A percentile compares a stretch with the other conserved stretches of the same genome.
Conservation (phyloP, 2,113 vertebrate species). For the Callithrix jacchus region DNA sequence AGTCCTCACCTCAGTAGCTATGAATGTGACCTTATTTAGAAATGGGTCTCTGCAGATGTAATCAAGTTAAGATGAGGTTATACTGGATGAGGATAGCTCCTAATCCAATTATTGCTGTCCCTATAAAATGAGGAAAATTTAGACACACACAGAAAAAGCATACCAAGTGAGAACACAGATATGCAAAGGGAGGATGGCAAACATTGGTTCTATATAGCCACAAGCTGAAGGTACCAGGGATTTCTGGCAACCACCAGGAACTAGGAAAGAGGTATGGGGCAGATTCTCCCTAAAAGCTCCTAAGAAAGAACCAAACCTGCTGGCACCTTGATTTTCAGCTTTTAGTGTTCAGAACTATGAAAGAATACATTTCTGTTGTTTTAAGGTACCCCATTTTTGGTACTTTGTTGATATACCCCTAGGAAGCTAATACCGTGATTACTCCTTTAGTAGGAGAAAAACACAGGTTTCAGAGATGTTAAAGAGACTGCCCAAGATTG, state of each 20-base stretch:
- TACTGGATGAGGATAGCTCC: background rate
- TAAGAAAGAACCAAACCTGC: background rate
- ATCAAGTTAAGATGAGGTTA: background rate
- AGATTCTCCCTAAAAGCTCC: background rate
- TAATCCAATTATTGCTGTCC: background rate
- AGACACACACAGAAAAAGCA: background rate
- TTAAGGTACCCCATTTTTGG: background rate
- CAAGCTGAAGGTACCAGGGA: background rate
- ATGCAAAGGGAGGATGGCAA: background rate
- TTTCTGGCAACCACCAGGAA: background rate
- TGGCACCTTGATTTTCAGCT: background rate
- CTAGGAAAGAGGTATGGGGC: background rate
- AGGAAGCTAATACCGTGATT: background rate
- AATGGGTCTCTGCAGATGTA: background rate
- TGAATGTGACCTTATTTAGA: background rate
- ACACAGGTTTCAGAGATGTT: background rate
- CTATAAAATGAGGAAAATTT: background rate
- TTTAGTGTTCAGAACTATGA: background rate
- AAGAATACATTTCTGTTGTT: background rate
- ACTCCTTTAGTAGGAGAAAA: background rate
- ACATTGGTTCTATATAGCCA: rapidly evolving
- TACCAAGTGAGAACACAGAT: background rate
- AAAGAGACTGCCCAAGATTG: background rate
- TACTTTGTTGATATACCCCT: background rate
- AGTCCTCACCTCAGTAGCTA: background rate